Conservation (phyloP, 2,888 invertebrate genomes). For the Acleris literana region DNA sequence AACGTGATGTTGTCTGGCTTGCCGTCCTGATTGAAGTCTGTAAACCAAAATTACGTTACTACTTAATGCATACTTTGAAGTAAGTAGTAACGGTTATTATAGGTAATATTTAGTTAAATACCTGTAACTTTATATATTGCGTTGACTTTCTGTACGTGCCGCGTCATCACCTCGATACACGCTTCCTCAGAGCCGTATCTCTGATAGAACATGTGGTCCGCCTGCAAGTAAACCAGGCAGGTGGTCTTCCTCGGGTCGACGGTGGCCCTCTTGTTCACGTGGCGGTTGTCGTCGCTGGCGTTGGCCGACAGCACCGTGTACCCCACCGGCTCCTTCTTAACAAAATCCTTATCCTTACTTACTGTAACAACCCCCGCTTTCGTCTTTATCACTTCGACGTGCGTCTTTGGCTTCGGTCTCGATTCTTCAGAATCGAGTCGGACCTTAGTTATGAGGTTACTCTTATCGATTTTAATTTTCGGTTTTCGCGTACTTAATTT, state of each 20-base stretch:
- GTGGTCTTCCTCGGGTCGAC: slow-evolving; percentile 95
- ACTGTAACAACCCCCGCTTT: slow-evolving; percentile 86
- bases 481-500: slow-evolving; percentile 77
- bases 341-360: slow-evolving; percentile 85
- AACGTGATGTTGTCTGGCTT: slow-evolving; percentile 96
- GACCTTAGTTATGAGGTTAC: slow-evolving; percentile 81
- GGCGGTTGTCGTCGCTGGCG: slow-evolving; percentile 81
- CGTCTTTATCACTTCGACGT: slow-evolving; percentile 86
- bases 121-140: slow-evolving; percentile 93
- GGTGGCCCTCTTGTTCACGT: slow-evolving; percentile 87
- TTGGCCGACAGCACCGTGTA: slow-evolving; percentile 76
- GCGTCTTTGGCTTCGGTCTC: slow-evolving; percentile 86
- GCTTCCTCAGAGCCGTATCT: slow-evolving; percentile 97
- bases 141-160: slow-evolving; percentile 97
- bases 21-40: slow-evolving; percentile 97
- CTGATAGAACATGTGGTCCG: slow-evolving; percentile 97
- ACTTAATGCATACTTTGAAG: slow-evolving; percentile 25
- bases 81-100: background rate
- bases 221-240: slow-evolving; percentile 97
- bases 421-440: slow-evolving; percentile 80
- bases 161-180: slow-evolving; percentile 97
- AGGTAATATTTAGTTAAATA: slow-evolving; percentile 57
- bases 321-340: slow-evolving; percentile 83
- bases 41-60: slow-evolving; percentile 51
- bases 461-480: slow-evolving; percentile 80